Base-by-base conservation (phyloP, 1,140 invertebrate genomes). In the Augochlora pura region DNA sequence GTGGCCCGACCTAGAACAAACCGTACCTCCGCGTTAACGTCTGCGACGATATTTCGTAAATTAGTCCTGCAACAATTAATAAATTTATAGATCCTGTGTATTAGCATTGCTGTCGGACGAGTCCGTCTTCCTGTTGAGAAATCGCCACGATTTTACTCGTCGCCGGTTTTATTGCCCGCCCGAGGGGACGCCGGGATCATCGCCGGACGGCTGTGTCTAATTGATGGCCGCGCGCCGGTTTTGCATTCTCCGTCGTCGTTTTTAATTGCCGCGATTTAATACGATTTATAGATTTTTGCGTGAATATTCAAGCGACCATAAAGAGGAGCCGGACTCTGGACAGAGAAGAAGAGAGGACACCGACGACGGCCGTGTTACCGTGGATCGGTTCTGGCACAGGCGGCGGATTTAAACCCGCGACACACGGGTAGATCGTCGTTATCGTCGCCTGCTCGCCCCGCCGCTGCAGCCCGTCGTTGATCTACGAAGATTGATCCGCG, bases 401-500 rank as follows among this genome's bases (percentile, higher is more conserved):
- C n/a, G 64, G 42, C 1, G 16, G 39, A 46, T 66, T 18, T 2
- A 46, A n/a, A 49, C n/a, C 39, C 10, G 5, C n/a, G 39, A 46
- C 64, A 32, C 38, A n/a, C n/a, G n/a, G 73, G 57, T 7, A 69
- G 12, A 23, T 42, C 75, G 9, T 63, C 59, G 39, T 77, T 60
- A 25, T 38, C 66, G 25, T 52, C 57, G 42, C n/a, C 10, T 12
- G 10, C 7, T 10, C 32, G 4, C 39, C 2, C n/a, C n/a, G n/a
- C n/a, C n/a, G n/a, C n/a, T n/a, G n/a, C n/a, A n/a, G 18, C 9
- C 42, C 6, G 66, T 14, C 52, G 77, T 67, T 75, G 72, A 80
- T 80, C 52, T 75, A 80, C 64, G 72, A 80, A 75, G 77, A 80
- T 62, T 67, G 77, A 80, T 80, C 52, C 49, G 42, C 77, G 27